Evolutionary conservation across 2,888 invertebrate genomes (phyloP).

Genomic region (Tipula vernalis): DNA sequence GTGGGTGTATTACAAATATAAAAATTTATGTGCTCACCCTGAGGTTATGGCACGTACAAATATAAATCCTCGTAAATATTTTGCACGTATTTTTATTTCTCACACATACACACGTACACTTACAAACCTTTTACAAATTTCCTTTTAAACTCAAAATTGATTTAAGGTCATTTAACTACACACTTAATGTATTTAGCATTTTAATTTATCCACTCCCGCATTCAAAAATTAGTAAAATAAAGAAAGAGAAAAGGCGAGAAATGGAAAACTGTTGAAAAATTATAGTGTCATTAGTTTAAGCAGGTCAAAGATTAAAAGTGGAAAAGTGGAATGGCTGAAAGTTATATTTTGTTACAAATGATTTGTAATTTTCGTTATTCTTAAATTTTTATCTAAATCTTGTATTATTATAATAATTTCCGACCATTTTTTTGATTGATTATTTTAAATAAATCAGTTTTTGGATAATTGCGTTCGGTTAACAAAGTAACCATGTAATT

Average conservation of each 20-base stretch:
- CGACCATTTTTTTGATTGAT: neutral
- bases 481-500: too few relatives aligned
- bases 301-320: neutral
- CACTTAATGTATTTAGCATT: neutral
- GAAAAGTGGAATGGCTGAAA: neutral
- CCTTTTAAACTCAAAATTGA: neutral
- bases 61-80: neutral
- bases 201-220: neutral
- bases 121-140: neutral
- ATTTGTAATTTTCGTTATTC: neutral
- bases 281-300: neutral
- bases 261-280: neutral
- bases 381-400: neutral
- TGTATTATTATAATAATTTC: neutral
- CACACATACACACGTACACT: neutral
- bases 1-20: neutral
- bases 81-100: neutral
- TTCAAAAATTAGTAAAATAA: neutral
- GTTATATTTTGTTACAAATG: neutral
- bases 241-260: neutral
- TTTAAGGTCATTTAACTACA: neutral
- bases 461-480: neutral
- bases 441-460: neutral
- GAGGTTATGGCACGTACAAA: neutral
- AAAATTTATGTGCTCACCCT: neutral